Conservation (phyloP, 2,888 invertebrate genomes). For the Achlya flavicornis region DNA sequence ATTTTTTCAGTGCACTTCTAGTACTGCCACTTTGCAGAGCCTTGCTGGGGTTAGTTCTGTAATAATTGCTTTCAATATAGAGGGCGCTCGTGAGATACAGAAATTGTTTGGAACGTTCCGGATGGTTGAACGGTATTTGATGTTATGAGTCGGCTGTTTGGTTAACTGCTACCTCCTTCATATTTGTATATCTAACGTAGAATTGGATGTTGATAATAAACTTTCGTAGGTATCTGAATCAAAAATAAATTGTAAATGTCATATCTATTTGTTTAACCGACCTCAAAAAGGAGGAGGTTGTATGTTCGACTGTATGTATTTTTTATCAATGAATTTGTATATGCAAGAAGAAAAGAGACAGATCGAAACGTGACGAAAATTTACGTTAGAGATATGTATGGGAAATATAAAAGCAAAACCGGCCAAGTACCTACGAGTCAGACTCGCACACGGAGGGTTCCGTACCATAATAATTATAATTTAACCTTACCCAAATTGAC, state of each 20-base stretch:
- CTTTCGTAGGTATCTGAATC: not conserved
- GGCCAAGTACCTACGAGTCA: no score
- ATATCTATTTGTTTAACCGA: no score
- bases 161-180: conserved; percentile 20
- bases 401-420: no score
- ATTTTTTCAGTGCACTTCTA: conserved; percentile 19
- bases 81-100: conserved; percentile 11
- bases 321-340: no score
- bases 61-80: conserved; percentile 31
- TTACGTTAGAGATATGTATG: no score
- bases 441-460: no score
- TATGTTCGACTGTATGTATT: no score
- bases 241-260: not conserved
- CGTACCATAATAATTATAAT: no score
- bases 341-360: no score
- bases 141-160: conserved; percentile 22
- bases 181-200: conserved; percentile 8
- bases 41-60: conserved; percentile 1
- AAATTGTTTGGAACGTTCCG: conserved; percentile 23
- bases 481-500: no score
- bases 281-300: no score
- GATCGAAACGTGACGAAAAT: no score
- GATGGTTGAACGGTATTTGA: conserved; percentile 26
- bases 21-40: conserved; percentile 3
- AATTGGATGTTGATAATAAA: not conserved